Percentiles rank a stretch among this genome's conserved stretches.
phyloP scores from a whole-genome alignment of 2,797 vertebrate genomes.

The Rhabdophis nuchalis region DNA sequence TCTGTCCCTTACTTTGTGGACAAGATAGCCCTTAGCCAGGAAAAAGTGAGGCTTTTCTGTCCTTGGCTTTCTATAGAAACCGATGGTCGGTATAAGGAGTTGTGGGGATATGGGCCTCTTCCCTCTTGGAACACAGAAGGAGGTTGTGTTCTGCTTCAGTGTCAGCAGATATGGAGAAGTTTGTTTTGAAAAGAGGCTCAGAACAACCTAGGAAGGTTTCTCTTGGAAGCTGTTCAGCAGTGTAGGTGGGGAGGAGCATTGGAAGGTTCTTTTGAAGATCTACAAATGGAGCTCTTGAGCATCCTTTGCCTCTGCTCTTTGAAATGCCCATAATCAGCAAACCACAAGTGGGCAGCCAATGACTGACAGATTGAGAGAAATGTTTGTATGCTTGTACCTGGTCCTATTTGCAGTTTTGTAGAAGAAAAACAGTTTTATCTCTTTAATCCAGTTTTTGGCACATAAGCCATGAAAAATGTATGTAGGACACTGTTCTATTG shows the following conservation, averaged over 20 bases:
- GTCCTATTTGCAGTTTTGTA: slow-evolving; percentile 31
- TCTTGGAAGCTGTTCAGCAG: slow-evolving; percentile 52
- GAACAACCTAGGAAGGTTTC: slow-evolving; percentile 24
- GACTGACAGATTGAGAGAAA: slow-evolving; percentile 23
- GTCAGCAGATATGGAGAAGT: slow-evolving; percentile 11
- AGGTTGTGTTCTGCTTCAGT: slow-evolving; percentile 10
- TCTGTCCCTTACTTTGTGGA: neutral
- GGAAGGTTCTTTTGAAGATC: slow-evolving; percentile 43
- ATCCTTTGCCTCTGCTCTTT: slow-evolving; percentile 43
- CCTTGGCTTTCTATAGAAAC: neutral
- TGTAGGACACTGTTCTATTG: slow-evolving; percentile 42
- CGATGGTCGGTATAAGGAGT: neutral
- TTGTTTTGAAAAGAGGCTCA: neutral
- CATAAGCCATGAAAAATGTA: slow-evolving; percentile 30
- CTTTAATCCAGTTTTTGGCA: slow-evolving; percentile 52
- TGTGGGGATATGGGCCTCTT: neutral
- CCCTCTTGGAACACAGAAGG: neutral
- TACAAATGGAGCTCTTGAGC: slow-evolving; percentile 4
- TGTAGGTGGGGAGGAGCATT: slow-evolving; percentile 50
- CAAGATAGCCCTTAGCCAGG: neutral
- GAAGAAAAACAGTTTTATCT: slow-evolving; percentile 51
- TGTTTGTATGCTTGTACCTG: slow-evolving; percentile 39
- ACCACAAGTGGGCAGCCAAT: slow-evolving; percentile 46
- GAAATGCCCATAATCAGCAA: slow-evolving; percentile 45
- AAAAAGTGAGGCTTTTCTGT: neutral